Evolutionary conservation across 1,140 invertebrate genomes (phyloP).

Genomic region (Pygmarrhopalites habei): DNA sequence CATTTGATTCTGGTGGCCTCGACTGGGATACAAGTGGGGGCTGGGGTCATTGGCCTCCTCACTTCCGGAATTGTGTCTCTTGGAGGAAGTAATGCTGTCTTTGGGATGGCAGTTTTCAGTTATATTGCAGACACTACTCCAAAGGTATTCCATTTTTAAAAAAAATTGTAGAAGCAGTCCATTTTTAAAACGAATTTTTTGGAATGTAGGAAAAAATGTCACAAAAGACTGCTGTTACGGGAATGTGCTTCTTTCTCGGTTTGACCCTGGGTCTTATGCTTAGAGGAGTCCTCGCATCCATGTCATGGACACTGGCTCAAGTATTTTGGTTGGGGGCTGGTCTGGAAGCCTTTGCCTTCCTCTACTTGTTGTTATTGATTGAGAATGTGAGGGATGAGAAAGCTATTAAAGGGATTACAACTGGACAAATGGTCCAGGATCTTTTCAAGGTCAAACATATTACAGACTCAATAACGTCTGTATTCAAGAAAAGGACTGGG

Average conservation of each 20-base stretch:
- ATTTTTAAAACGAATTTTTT: too few species aligned
- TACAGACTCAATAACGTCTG: constrained; percentile 15
- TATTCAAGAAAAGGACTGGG: constrained; percentile 23
- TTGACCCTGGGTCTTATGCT: constrained; percentile 17
- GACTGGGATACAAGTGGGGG: constrained; percentile 42
- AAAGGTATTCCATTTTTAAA: too few species aligned
- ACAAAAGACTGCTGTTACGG: too few species aligned
- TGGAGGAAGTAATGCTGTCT: constrained; percentile 51
- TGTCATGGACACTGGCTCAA: constrained; percentile 2
- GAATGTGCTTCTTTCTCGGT: constrained; percentile 26
- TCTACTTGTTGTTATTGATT: constrained; percentile 14
- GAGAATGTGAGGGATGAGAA: constrained; percentile 18
- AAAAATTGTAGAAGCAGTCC: too few species aligned
- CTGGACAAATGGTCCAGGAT: constrained; percentile 20
- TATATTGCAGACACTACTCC: constrained; percentile 79
- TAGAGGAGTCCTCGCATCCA: constrained; percentile 19
- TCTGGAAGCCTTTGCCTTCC: constrained; percentile 19
- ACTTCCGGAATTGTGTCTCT: constrained; percentile 47
- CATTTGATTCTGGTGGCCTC: constrained; percentile 69
- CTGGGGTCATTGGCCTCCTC: constrained; percentile 24
- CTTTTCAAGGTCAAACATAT: constrained; percentile 25
- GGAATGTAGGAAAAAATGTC: constrained; percentile 77
- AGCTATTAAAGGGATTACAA: constrained; percentile 11
- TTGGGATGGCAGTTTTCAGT: constrained; percentile 71
- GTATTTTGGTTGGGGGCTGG: constrained; percentile 15